These are phyloP conservation scores for Pristis pectinata DNA, from an alignment of 2,797 vertebrate species.

Conservation along the genomic window DNA sequence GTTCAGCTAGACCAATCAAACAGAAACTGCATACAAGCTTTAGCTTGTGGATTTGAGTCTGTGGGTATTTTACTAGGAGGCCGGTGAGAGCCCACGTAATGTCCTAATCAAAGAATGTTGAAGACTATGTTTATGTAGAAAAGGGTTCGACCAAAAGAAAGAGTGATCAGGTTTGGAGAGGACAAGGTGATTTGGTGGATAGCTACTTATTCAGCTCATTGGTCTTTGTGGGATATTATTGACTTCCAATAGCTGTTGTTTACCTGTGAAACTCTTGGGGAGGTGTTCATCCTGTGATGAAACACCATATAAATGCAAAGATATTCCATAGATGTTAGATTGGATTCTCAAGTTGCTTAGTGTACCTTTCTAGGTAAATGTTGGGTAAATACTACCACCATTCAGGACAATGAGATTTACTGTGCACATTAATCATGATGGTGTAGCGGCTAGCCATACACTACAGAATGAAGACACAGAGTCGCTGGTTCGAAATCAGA, in stretches of 20 bases:
- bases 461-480: too few relatives aligned
- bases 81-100: background rate
- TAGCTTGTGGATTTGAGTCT: background rate
- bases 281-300: background rate
- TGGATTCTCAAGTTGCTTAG: background rate
- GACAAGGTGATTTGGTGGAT: background rate
- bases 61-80: background rate
- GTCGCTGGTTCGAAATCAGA: too few relatives aligned
- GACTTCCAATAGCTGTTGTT: background rate
- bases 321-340: background rate
- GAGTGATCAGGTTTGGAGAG: background rate
- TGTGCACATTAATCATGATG: too few relatives aligned
- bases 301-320: background rate
- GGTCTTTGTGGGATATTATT: background rate
- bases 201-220: background rate
- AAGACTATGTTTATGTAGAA: background rate
- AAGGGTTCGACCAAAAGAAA: background rate
- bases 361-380: background rate
- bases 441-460: too few relatives aligned
- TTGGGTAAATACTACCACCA: too few relatives aligned
- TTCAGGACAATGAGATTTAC: too few relatives aligned
- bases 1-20: background rate
- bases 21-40: background rate
- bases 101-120: too few relatives aligned
- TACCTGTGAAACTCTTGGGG: background rate